phyloP scores from a whole-genome alignment of 2,888 invertebrate species.

The Furcula furcula region DNA sequence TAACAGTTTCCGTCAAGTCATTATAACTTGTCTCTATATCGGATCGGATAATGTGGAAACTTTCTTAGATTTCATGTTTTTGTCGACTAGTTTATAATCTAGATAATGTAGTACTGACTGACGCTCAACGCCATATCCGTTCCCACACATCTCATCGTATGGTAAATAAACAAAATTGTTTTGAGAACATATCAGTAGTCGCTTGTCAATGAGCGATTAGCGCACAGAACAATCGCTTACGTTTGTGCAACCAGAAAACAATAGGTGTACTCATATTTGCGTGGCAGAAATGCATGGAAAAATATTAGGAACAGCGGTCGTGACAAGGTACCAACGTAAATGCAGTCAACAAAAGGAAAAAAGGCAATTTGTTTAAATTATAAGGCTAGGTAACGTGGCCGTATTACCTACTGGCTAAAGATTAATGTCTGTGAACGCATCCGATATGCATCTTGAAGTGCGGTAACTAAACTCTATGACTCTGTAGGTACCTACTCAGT shows the following conservation, averaged over 20 bases:
- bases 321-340: conserved; percentile 8
- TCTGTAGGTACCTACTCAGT: too few species aligned
- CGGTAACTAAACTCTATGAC: too few species aligned
- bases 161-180: conserved; percentile 33
- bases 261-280: conserved; percentile 32
- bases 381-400: neutral
- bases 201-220: conserved; percentile 27
- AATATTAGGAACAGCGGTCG: conserved; percentile 2
- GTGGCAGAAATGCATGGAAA: conserved; percentile 18
- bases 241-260: conserved; percentile 28
- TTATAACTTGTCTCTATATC: too few species aligned
- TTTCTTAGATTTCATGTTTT: too few species aligned
- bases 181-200: conserved; percentile 31
- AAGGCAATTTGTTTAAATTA: neutral
- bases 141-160: conserved; percentile 15
- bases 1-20: too few species aligned
- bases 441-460: too few species aligned
- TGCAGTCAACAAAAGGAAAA: conserved; percentile 1
- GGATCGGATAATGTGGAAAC: too few species aligned
- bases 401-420: too few species aligned
- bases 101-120: too few species aligned
- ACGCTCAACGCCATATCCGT: too few species aligned
- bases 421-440: too few species aligned
- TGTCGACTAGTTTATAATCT: too few species aligned
- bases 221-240: conserved; percentile 28